Evolutionary conservation across 2,113 vertebrate genomes (phyloP).

Genomic region (Hippocampus mohnikei): DNA sequence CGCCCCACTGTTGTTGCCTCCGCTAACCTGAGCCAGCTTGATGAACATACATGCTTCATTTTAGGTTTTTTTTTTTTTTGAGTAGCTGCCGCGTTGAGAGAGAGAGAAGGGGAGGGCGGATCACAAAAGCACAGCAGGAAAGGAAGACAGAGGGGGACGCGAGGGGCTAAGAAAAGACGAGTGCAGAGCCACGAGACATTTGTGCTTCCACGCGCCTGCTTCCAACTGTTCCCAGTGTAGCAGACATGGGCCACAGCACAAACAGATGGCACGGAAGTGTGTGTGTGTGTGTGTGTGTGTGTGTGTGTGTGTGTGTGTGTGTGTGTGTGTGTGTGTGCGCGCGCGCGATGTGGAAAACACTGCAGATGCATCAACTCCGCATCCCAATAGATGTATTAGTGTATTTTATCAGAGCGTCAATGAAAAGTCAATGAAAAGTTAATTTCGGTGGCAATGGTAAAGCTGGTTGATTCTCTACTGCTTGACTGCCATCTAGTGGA

Average conservation of each 20-base stretch:
- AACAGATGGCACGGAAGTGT: conserved; percentile 64
- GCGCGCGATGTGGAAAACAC: not conserved
- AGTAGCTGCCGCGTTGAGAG: not conserved
- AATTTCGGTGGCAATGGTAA: not conserved
- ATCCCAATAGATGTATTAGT: conserved; percentile 19
- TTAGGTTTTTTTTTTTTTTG: not conserved
- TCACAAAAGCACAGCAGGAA: conserved; percentile 51
- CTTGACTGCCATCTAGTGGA: conserved; percentile 6
- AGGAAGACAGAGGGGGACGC: conserved; percentile 3
- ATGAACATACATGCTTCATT: not conserved
- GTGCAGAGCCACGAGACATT: conserved; percentile 51
- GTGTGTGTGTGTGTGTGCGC: not conserved
- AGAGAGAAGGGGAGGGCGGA: conserved; percentile 21
- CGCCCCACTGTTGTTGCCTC: not conserved
- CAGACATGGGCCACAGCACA: conserved; percentile 64
- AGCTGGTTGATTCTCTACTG: not conserved
- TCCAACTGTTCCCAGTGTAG: conserved; percentile 61
- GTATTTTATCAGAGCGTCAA: not conserved
- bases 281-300: conserved; percentile 33
- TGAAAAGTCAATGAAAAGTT: not conserved
- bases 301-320: conserved; percentile 12
- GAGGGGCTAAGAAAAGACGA: conserved; percentile 34
- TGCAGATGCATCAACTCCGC: no score
- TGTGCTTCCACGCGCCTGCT: conserved; percentile 50
- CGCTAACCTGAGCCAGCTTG: not conserved